Percentiles rank a stretch among this genome's conserved stretches.
phyloP scores from a whole-genome alignment of 2,888 invertebrate genomes.

The Drosophila greeni region DNA sequence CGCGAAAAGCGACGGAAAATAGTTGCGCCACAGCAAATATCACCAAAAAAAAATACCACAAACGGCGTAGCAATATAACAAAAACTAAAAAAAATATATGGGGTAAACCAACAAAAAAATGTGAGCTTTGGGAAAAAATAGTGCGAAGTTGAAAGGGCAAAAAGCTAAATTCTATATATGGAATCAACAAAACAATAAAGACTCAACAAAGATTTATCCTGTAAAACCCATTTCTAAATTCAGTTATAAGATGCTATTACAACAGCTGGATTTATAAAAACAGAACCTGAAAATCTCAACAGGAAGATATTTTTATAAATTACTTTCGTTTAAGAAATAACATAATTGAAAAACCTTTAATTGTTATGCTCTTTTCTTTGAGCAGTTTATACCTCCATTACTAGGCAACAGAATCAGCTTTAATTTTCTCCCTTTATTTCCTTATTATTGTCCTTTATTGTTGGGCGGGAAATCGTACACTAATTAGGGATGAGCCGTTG shows the following conservation, averaged over 20 bases:
- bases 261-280: no score
- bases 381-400: not conserved
- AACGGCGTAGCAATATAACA: constrained; percentile 62
- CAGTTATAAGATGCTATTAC: no score
- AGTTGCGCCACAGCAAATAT: constrained; percentile 65
- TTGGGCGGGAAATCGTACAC: not conserved
- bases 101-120: constrained; percentile 1
- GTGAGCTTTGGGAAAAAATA: constrained; percentile 2
- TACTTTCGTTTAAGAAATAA: no score
- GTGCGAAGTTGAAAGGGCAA: constrained; percentile 49
- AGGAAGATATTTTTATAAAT: not conserved
- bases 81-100: constrained; percentile 42
- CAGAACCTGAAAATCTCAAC: no score
- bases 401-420: constrained; percentile 2
- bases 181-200: not conserved
- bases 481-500: constrained; percentile 6
- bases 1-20: constrained; percentile 37
- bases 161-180: constrained; percentile 6
- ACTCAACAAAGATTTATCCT: not conserved
- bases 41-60: constrained; percentile 65
- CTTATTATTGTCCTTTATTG: not conserved
- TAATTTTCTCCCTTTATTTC: not conserved
- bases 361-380: not conserved
- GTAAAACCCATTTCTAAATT: no score
- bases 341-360: not conserved